Conservation (phyloP, 2,888 invertebrate genomes). For the Cryptocephalus moraei region DNA sequence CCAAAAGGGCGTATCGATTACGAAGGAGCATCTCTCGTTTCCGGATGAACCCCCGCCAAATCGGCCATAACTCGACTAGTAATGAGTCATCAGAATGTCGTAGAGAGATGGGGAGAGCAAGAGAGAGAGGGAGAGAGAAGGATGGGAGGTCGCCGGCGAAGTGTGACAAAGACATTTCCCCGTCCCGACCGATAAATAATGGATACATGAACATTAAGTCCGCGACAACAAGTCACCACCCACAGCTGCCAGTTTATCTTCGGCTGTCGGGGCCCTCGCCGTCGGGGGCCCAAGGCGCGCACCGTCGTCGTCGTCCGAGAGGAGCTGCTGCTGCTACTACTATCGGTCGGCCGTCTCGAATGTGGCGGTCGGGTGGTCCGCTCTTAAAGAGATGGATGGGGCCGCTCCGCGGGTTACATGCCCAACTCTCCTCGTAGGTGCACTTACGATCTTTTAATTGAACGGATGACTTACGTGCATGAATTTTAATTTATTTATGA, state of each 20-base stretch:
- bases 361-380: constrained; percentile 32
- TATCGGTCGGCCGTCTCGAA: constrained; percentile 24
- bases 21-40: too few relatives aligned
- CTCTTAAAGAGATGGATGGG: constrained; percentile 26
- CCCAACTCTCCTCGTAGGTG: constrained; percentile 17
- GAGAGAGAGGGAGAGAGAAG: too few relatives aligned
- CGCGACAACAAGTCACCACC: constrained; percentile 38
- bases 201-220: constrained; percentile 27
- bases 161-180: neutral
- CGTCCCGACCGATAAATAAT: neutral
- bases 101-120: too few relatives aligned
- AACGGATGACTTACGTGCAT: constrained; percentile 6
- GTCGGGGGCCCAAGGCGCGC: constrained; percentile 5
- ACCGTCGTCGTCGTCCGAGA: too few relatives aligned
- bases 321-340: neutral
- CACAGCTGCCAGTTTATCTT: constrained; percentile 37
- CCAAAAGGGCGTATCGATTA: too few relatives aligned
- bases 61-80: too few relatives aligned
- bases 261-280: constrained; percentile 30
- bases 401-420: constrained; percentile 25
- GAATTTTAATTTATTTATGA: too few relatives aligned
- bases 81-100: too few relatives aligned
- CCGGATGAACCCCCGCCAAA: too few relatives aligned
- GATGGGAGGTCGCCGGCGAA: neutral
- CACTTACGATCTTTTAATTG: constrained; percentile 22